Evolutionary conservation across 2,888 invertebrate species (phyloP).

Genomic region (Sminthurides aquaticus): DNA sequence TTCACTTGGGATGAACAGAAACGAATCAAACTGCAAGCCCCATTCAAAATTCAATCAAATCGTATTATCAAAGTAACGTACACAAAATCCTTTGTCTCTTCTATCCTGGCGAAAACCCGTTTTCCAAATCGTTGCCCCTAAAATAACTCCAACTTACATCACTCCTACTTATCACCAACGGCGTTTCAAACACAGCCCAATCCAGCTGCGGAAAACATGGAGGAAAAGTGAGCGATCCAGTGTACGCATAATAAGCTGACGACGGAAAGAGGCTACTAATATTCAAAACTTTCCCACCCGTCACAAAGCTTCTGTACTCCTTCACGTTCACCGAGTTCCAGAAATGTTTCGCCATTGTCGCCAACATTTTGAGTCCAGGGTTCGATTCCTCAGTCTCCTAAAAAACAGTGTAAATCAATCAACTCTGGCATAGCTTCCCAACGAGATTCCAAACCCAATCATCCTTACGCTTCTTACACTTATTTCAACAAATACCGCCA

Average conservation of each 20-base stretch:
- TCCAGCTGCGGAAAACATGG: slow-evolving; percentile 21
- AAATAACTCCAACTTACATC: too few relatives aligned
- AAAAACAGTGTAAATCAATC: too few relatives aligned
- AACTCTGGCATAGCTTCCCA: too few relatives aligned
- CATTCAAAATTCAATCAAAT: not conserved
- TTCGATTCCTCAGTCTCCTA: not conserved
- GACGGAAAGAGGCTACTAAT: slow-evolving; percentile 11
- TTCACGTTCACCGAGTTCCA: slow-evolving; percentile 2
- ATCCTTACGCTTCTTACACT: slow-evolving; percentile 17
- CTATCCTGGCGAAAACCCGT: too few relatives aligned
- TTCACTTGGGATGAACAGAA: slow-evolving; percentile 23
- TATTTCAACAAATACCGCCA: slow-evolving; percentile 19
- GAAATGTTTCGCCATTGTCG: slow-evolving; percentile 9
- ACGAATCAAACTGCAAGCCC: slow-evolving; percentile 16
- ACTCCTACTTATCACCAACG: slow-evolving; percentile 8
- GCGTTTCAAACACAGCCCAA: slow-evolving; percentile 19
- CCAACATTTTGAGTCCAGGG: slow-evolving; percentile 6
- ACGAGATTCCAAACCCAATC: too few relatives aligned
- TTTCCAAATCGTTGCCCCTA: too few relatives aligned
- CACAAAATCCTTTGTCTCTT: not conserved
- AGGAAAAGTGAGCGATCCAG: slow-evolving; percentile 17
- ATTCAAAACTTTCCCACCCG: not conserved
- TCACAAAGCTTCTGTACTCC: slow-evolving; percentile 5
- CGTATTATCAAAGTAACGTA: not conserved
- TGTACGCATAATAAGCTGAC: slow-evolving; percentile 16